phyloP scores from a whole-genome alignment of 2,888 invertebrate species.

The Papilio protenor region DNA sequence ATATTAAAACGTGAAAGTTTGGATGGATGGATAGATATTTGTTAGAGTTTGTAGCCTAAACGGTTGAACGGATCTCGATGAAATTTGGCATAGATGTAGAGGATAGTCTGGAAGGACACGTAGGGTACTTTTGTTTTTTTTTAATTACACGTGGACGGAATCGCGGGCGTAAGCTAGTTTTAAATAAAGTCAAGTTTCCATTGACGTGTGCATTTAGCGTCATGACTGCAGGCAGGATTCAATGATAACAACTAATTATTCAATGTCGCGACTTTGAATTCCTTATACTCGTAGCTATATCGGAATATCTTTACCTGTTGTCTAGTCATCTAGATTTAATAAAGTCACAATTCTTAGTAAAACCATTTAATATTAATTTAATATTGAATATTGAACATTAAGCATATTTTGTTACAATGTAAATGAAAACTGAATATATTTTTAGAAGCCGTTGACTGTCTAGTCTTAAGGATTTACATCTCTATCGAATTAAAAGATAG shows the following conservation, averaged over 20 bases:
- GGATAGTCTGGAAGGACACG: too few species aligned
- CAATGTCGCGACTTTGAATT: slow-evolving; percentile 24
- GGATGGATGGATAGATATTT: too few species aligned
- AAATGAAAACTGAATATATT: too few species aligned
- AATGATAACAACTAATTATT: slow-evolving; percentile 34
- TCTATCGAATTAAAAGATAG: background rate
- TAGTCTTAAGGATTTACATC: background rate
- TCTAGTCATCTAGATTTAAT: slow-evolving; percentile 3
- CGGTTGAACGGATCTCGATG: too few species aligned
- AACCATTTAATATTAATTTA: background rate
- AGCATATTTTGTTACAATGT: background rate
- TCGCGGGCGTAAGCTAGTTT: too few species aligned
- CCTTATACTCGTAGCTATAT: slow-evolving; percentile 26
- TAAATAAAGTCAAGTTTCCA: background rate
- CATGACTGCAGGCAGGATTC: background rate
- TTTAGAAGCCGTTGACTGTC: too few species aligned
- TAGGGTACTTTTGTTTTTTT: too few species aligned
- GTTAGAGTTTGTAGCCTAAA: too few species aligned
- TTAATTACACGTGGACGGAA: too few species aligned
- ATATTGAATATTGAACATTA: background rate
- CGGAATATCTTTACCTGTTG: slow-evolving; percentile 30
- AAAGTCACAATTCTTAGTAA: slow-evolving; percentile 1
- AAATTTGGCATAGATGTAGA: too few species aligned
- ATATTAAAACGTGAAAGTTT: too few species aligned
- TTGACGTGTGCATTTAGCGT: background rate